Base-by-base conservation (phyloP, 2,797 vertebrate genomes). In the Amphiprion clarkii region DNA sequence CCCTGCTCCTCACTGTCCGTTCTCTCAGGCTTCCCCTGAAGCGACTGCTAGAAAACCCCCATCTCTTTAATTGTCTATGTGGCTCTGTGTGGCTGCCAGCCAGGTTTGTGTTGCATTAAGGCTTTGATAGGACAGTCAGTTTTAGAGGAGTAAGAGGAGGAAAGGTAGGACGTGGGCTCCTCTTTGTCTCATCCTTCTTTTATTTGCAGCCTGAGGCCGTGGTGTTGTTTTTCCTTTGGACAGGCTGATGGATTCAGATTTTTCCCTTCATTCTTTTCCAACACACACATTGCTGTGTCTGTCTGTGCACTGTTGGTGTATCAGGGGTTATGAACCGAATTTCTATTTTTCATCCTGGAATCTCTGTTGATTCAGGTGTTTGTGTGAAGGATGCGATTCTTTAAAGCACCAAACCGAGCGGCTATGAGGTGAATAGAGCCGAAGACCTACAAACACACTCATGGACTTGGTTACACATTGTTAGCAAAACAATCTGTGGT, bases 181-280 rank as follows among this genome's bases (percentile, higher is more conserved):
- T 77, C 78, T 87, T 79, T 83, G 81, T 89, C 81, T 90, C 82
- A 84, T 89, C 83, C 80, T 64, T 83, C 59, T 67, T 86, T 84
- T 87, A 90, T 88, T 89, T 87, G 82, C 79, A 71, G 88, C 87
- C 85, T 1, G 65, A 79, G 90, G 83, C 79, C 0, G 0, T 65
- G 65, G 53, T 71, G 67, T 69, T 84, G 83, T 83, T 86, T 84
- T 88, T 71, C 69, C 84, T 82, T 66, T 51, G 57, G 59, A 74
- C 27, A 33, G 44, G 48, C 55, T 42, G 58, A 59, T 55, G 57
- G 63, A 75, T 62, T 33, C 44, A 82, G 62, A 67, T 46, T 78
- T 75, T 74, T 55, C 36, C 64, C 59, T 79, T 85, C 40, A 56
- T 69, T 74, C 58, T 70, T 55, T 49, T 64, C 66, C 63, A 73